Conservation (phyloP, 2,113 vertebrate species). For the Cervus canadensis region DNA sequence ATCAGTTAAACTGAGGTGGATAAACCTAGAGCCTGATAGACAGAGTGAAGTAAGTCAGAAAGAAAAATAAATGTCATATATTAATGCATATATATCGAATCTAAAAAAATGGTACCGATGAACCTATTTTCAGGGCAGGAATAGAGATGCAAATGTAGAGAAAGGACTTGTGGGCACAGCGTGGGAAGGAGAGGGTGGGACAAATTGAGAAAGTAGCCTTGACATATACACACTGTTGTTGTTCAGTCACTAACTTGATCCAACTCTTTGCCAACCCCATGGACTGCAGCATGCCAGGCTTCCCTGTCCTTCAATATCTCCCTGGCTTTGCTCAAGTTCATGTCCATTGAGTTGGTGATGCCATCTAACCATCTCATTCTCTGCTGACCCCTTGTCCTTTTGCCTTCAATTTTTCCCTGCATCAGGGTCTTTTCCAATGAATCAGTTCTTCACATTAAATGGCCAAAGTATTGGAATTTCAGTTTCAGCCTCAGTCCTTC, state of each 20-base stretch:
- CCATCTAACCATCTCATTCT: neutral
- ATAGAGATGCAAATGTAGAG: neutral
- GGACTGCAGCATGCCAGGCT: neutral
- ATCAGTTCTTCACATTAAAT: neutral
- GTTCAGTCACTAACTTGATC: neutral
- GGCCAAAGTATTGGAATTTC: neutral
- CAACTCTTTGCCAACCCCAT: neutral
- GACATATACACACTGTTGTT: neutral
- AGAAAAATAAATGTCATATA: neutral
- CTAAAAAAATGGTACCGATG: neutral
- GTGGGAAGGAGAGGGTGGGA: neutral
- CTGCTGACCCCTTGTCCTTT: neutral
- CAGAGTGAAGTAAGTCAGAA: neutral
- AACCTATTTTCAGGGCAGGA: neutral
- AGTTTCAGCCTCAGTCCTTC: neutral
- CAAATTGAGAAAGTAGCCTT: neutral
- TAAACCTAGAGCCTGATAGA: neutral
- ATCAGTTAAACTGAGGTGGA: neutral
- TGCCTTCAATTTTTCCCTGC: neutral
- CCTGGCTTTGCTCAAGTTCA: neutral
- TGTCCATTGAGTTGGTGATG: neutral
- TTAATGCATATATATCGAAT: neutral
- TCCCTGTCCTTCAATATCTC: neutral
- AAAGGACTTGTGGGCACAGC: neutral
- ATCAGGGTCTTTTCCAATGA: neutral